These are phyloP conservation scores for Linnaemya tessellans DNA, from an alignment of 2,888 invertebrate species.

Conservation along the genomic window DNA sequence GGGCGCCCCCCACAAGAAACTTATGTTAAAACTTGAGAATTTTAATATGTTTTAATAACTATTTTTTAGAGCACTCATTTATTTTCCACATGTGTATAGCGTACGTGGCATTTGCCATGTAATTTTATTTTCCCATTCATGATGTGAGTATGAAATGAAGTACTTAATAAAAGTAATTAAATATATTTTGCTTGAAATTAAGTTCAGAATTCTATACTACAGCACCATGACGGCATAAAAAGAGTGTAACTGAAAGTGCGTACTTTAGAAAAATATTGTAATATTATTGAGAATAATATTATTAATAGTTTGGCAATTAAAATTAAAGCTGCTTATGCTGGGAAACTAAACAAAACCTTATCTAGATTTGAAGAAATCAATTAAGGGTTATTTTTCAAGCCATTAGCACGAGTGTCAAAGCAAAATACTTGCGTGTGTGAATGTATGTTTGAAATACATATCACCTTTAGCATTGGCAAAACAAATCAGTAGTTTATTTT, in stretches of 20 bases:
- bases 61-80: no score
- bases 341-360: not conserved
- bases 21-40: no score
- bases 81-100: not conserved
- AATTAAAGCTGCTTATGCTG: not conserved
- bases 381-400: not conserved
- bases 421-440: no score
- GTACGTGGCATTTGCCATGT: not conserved
- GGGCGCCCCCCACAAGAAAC: no score
- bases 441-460: no score
- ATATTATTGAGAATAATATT: not conserved
- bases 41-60: no score
- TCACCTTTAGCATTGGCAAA: no score
- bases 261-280: not conserved
- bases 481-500: no score
- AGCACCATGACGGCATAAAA: not conserved
- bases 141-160: not conserved
- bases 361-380: not conserved
- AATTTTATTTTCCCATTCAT: not conserved
- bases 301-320: not conserved
- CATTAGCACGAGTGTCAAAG: not conserved
- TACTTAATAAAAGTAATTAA: slow-evolving; percentile 25
- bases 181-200: slow-evolving; percentile 1
- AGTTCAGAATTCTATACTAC: not conserved
- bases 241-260: no score